phyloP scores from a whole-genome alignment of 2,888 invertebrate species.

The Dromius quadrimaculatus region DNA sequence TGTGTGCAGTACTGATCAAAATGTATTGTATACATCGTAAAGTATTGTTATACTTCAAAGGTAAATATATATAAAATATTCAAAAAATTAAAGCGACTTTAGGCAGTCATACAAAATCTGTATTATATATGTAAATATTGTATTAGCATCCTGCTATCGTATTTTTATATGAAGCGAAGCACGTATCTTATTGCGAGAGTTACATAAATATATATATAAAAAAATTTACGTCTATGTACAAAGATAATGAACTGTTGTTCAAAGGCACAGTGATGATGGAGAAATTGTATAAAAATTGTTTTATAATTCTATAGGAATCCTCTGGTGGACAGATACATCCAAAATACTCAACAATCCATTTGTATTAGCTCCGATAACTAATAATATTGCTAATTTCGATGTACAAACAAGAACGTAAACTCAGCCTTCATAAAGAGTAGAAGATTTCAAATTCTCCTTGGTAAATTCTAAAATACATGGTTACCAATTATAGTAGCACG shows the following conservation, averaged over 20 bases:
- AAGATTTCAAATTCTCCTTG: too few species aligned
- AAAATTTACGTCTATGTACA: conserved; percentile 36
- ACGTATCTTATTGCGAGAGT: conserved; percentile 20
- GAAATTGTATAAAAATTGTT: conserved; percentile 46
- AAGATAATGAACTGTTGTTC: conserved; percentile 40
- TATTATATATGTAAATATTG: conserved; percentile 13
- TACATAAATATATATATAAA: conserved; percentile 25
- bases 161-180: conserved; percentile 46
- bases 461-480: too few species aligned
- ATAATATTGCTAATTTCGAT: background rate
- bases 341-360: background rate
- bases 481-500: too few species aligned
- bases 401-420: background rate
- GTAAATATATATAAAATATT: conserved; percentile 26
- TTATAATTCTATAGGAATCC: conserved; percentile 6
- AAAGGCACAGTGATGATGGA: conserved; percentile 48
- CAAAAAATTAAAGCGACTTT: conserved; percentile 44
- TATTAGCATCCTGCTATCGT: conserved; percentile 31
- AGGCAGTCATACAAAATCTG: conserved; percentile 43
- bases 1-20: too few species aligned
- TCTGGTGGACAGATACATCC: background rate
- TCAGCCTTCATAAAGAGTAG: too few species aligned
- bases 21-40: conserved; percentile 18
- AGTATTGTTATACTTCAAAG: conserved; percentile 7
- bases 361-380: background rate